Evolutionary conservation across 2,888 invertebrate species (phyloP), one percentile per base, ranked within the genome.

Genomic region (Pantelozetes paolii): DNA sequence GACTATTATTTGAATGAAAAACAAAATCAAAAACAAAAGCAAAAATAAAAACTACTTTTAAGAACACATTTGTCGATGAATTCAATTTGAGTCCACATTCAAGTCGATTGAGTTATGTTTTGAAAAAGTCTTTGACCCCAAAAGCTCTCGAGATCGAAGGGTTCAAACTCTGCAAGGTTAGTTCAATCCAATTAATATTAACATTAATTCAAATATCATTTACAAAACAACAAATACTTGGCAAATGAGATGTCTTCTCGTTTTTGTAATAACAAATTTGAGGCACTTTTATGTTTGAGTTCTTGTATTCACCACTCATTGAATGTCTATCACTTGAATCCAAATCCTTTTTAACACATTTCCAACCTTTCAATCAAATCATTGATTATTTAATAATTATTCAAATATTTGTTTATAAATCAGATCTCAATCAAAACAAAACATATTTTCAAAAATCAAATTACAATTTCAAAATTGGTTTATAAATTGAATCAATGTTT

Each of bases 101-200:
- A 80, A 73, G 79, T 77, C 23, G 90, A 91, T 82, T 89, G 90
- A 75, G 91, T 91, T 82, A 92, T 90, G 82, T 90, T 91, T 80
- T 91, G 90, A 84, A 89, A 91, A 77, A 91, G 84, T 77, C 92
- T 86, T 81, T 90, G 90, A 76, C 92, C 92, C 92, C 92, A 93
- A 90, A 92, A 93, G 48, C 90, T 89, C 82, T 92, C 93, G 80
- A 94, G 85, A 84, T 94, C 93, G 81, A 93, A 93, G 26, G 92
- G 91, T 80, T 91, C 90, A 82, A 93, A 94, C 83, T 92, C 91
- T 86, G 81, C 73, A 83, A 83, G n/a, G n/a, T n/a, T n/a, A n/a
- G n/a, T n/a, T n/a, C n/a, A n/a, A n/a, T n/a, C n/a, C n/a, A n/a
- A n/a, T n/a, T n/a, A n/a, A n/a, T n/a, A n/a, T n/a, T n/a, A n/a